Evolutionary conservation across 2,797 vertebrate species (phyloP).

Genomic region (Myoxocephalus aenaeus): DNA sequence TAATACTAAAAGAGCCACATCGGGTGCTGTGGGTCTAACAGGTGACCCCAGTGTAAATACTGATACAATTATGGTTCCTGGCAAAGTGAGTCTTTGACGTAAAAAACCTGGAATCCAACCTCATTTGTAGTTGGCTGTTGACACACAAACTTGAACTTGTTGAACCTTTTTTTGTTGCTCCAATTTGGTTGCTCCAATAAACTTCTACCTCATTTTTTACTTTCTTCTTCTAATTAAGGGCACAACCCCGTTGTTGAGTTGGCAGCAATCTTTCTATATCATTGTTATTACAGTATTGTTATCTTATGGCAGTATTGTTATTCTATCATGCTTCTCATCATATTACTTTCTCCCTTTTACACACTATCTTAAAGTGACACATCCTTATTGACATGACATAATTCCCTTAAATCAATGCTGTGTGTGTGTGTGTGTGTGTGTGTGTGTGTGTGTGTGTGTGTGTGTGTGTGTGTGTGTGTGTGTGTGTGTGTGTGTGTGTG

Average conservation of each 20-base stretch:
- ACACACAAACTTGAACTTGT: constrained; percentile 37
- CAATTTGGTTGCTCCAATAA: neutral
- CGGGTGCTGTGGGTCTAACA: neutral
- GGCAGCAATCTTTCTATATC: neutral
- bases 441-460: constrained; percentile 16
- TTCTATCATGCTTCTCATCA: neutral
- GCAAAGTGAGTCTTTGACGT: constrained; percentile 27
- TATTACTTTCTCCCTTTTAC: neutral
- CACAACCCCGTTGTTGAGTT: neutral
- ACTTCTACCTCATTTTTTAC: constrained; percentile 3
- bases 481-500: constrained; percentile 21
- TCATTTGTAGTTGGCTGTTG: constrained; percentile 25
- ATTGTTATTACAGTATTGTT: neutral
- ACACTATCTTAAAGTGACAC: neutral
- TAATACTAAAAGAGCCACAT: constrained; percentile 2
- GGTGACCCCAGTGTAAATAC: constrained; percentile 13
- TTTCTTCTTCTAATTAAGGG: neutral
- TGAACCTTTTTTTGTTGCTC: constrained; percentile 15
- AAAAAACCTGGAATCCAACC: constrained; percentile 11
- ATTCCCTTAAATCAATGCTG: too few relatives aligned
- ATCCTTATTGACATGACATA: constrained; percentile 21
- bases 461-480: constrained; percentile 29
- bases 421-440: constrained; percentile 22
- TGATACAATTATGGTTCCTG: constrained; percentile 20
- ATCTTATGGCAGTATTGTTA: neutral